Percentiles rank a stretch among this genome's conserved stretches.
phyloP scores from a whole-genome alignment of 2,888 invertebrate genomes.

The Erebia ligea region DNA sequence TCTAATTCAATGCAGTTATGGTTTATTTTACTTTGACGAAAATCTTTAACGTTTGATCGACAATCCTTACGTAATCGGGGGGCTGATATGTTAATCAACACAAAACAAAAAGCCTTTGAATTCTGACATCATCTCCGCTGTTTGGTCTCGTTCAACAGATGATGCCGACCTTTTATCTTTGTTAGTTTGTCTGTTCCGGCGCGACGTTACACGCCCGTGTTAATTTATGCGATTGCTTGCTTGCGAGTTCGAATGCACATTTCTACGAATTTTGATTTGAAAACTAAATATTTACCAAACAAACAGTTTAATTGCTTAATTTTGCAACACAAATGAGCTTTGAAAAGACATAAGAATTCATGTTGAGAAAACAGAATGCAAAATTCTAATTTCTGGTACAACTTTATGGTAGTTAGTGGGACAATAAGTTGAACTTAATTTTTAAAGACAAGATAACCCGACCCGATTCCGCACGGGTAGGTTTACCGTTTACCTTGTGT shows the following conservation, averaged over 20 bases:
- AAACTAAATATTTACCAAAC: neutral
- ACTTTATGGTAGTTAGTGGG: too few relatives aligned
- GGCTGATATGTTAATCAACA: constrained; percentile 4
- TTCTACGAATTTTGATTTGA: neutral
- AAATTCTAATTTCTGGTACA: too few relatives aligned
- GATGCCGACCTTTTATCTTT: constrained; percentile 10
- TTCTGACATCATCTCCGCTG: constrained; percentile 24
- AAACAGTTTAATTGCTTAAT: neutral
- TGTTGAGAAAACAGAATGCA: too few relatives aligned
- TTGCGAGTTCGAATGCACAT: neutral
- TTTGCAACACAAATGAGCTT: neutral
- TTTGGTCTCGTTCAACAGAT: constrained; percentile 4
- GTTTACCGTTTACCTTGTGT: too few relatives aligned
- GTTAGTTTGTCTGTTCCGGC: constrained; percentile 12
- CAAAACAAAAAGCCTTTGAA: neutral
- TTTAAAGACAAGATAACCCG: too few relatives aligned
- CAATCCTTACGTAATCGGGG: too few relatives aligned
- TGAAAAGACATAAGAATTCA: neutral
- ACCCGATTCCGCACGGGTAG: too few relatives aligned
- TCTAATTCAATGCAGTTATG: too few relatives aligned
- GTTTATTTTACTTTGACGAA: too few relatives aligned
- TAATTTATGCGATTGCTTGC: constrained; percentile 18
- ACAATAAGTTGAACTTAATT: too few relatives aligned
- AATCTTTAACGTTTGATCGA: too few relatives aligned
- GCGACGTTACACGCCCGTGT: constrained; percentile 4